Conservation (phyloP, 2,113 vertebrate species). For the Motacilla alba region DNA sequence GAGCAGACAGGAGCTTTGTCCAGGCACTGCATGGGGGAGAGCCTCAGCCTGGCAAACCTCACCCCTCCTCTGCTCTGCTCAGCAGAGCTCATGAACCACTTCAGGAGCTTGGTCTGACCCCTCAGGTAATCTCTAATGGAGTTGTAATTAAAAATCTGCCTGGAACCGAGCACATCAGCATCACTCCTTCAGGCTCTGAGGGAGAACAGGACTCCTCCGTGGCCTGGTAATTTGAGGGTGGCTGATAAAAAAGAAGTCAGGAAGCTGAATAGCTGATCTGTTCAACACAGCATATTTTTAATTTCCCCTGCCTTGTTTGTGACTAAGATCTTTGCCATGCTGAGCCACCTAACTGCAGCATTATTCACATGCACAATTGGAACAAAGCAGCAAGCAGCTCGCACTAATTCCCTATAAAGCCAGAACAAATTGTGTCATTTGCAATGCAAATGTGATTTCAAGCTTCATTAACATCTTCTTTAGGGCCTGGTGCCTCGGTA, state of each 20-base stretch:
- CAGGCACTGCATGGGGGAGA: accelerated
- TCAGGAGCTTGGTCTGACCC: background rate
- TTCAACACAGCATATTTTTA: background rate
- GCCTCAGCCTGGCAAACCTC: background rate
- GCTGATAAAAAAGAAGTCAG: background rate
- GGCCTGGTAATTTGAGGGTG: background rate
- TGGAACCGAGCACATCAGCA: background rate
- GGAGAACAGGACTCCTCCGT: background rate
- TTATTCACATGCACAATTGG: slow-evolving; percentile 40
- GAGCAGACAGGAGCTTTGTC: background rate
- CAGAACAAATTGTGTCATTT: slow-evolving; percentile 60
- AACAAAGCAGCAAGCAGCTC: slow-evolving; percentile 47
- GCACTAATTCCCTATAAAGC: slow-evolving; percentile 52
- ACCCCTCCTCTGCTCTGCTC: background rate
- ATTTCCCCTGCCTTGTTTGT: background rate
- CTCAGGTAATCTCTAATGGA: background rate
- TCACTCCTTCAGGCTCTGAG: background rate
- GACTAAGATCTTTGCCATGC: background rate
- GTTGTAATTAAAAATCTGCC: background rate
- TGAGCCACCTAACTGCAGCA: background rate
- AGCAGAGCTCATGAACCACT: background rate
- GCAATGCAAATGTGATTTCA: slow-evolving; percentile 64
- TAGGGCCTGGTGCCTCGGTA: slow-evolving; percentile 5
- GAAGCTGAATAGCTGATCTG: background rate
- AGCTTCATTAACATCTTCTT: slow-evolving; percentile 18